Percentiles rank a stretch among this genome's conserved stretches.
Evolutionary conservation across 2,113 vertebrate genomes (phyloP).

Genomic region (Cyrtonyx montezumae): DNA sequence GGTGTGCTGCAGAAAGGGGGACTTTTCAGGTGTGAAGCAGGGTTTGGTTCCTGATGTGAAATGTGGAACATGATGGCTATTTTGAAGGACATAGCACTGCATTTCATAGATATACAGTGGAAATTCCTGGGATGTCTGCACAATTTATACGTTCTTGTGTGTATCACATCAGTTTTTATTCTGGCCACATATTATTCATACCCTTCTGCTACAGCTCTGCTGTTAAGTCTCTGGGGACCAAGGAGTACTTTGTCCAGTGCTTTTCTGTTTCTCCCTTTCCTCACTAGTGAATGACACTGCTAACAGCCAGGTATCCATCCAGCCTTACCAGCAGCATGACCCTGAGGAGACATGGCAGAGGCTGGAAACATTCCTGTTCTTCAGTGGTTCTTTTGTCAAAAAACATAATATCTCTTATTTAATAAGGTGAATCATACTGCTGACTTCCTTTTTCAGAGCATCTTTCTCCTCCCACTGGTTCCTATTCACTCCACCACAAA

Average conservation of each 20-base stretch:
- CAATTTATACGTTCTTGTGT: neutral
- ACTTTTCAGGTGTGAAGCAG: neutral
- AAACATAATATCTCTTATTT: neutral
- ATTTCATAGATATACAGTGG: neutral
- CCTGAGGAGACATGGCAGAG: neutral
- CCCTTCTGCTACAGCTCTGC: neutral
- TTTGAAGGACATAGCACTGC: neutral
- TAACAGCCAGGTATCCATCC: neutral
- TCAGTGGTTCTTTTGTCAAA: neutral
- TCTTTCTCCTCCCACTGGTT: neutral
- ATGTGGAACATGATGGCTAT: accelerated
- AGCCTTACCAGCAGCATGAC: neutral
- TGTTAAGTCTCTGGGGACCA: neutral
- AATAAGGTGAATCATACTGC: neutral
- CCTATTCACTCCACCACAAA: neutral
- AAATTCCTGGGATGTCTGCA: neutral
- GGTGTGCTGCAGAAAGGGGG: neutral
- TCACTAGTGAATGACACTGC: neutral
- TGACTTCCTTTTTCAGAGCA: neutral
- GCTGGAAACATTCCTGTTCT: neutral
- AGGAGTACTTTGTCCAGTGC: neutral
- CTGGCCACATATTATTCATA: neutral
- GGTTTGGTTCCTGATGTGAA: neutral
- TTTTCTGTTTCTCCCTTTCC: neutral
- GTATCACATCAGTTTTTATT: neutral